Conservation (phyloP, 2,113 vertebrate species). For the Oreochromis spilurus region DNA sequence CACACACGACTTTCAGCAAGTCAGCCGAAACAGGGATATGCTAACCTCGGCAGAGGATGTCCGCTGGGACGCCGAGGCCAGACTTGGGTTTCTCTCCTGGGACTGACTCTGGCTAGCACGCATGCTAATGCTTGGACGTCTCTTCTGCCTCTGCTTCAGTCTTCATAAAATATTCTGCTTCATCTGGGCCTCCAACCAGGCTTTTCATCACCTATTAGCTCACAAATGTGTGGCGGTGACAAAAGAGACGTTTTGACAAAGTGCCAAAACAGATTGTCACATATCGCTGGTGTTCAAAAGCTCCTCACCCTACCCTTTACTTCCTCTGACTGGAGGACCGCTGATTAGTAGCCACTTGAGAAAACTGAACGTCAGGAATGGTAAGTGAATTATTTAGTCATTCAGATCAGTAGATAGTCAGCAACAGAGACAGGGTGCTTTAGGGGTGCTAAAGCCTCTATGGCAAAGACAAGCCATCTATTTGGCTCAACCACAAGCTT, state of each 20-base stretch:
- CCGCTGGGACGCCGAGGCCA: conserved; percentile 34
- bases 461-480: conserved; percentile 2
- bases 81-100: conserved; percentile 62
- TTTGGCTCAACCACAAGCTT: conserved; percentile 14
- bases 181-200: conserved; percentile 24
- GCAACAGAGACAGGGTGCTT: neutral
- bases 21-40: conserved; percentile 47
- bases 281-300: conserved; percentile 17
- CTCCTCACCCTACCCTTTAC: neutral
- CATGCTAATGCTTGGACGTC: conserved; percentile 65
- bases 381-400: conserved; percentile 36
- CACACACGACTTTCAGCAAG: conserved; percentile 38
- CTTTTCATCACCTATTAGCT: conserved; percentile 67
- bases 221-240: conserved; percentile 22
- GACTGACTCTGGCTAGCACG: conserved; percentile 56
- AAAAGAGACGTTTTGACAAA: conserved; percentile 60
- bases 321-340: conserved; percentile 1
- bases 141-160: conserved; percentile 9
- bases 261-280: conserved; percentile 62
- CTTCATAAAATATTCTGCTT: conserved; percentile 44
- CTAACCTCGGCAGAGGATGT: conserved; percentile 42
- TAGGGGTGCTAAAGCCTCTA: conserved; percentile 1
- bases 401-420: conserved; percentile 14
- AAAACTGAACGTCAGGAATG: conserved; percentile 21
- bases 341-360: conserved; percentile 45